Base-by-base conservation (phyloP, 1,140 invertebrate genomes). In the Microplitis mediator region DNA sequence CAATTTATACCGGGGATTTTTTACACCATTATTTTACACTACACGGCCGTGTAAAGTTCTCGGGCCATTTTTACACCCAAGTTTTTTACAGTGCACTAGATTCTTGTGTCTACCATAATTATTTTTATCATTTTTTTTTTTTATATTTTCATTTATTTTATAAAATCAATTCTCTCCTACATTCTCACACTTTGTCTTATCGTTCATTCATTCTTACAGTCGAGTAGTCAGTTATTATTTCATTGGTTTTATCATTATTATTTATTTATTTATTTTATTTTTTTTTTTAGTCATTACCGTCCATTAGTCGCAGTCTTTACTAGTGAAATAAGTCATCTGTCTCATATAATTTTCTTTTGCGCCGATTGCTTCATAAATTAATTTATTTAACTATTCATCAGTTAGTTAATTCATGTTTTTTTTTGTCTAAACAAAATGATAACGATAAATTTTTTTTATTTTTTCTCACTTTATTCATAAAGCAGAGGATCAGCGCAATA, bases 51-150 rank as follows among this genome's bases (percentile, higher is more conserved):
- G 23, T 23, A 23, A 23, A 23, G 0, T 23, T 23, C 23, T 0
- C 1, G 23, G 2, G 23, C 23, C 23, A 23, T 23, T 23, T 23
- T 23, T 23, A 23, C 23, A 23, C 23, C 23, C 0, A 23, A 23
- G 23, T 23, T 23, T 23, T 23, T 23, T 23, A 23, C 23, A 23
- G 23, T 23, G 23, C 80, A 79, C 81, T 84, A 84, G 81, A 76
- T 83, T 82, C 81, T 84, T 78, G 80, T 77, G 67, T 82, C 76
- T 84, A 82, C 77, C 78, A 71, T 80, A 80, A 81, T 81, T 77
- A 73, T 78, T 71, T 65, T 58, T 8, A 51, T 68, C 69, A 60
- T 73, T 14, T 52, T 50, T 73, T 73, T 68, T 31, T 71, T 54
- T 66, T 67, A 69, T 64, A 16, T 72, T 79, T 81, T 75, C 74